Evolutionary conservation across 2,888 invertebrate genomes (phyloP).

Genomic region (Polia nebulosa): DNA sequence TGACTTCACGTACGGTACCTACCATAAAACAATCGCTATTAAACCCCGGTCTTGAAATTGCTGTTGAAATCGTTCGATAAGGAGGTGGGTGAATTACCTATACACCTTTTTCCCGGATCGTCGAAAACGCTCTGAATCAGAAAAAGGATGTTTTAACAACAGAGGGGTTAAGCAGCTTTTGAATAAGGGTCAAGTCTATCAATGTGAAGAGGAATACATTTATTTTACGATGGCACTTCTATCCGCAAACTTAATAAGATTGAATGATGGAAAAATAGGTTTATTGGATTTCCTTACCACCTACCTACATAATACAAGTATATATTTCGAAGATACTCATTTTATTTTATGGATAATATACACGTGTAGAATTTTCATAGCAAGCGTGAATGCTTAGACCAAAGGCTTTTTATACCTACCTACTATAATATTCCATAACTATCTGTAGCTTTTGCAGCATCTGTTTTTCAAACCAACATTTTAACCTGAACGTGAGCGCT

Average conservation of each 20-base stretch:
- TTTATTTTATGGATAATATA: background rate
- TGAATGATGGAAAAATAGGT: constrained; percentile 30
- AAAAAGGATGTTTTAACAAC: constrained; percentile 42
- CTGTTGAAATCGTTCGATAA: constrained; percentile 15
- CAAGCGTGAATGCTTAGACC: background rate
- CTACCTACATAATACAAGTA: no score
- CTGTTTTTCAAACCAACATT: background rate
- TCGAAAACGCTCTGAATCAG: constrained; percentile 8
- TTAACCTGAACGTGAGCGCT: background rate
- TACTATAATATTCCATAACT: background rate
- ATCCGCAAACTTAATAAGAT: constrained; percentile 22
- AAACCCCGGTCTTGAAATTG: background rate
- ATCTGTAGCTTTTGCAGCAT: background rate
- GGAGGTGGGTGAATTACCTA: constrained; percentile 8
- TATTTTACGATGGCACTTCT: constrained; percentile 38
- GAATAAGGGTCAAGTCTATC: constrained; percentile 36
- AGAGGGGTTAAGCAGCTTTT: constrained; percentile 26
- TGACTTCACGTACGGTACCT: background rate
- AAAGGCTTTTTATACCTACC: background rate
- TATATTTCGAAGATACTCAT: background rate
- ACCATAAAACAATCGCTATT: background rate
- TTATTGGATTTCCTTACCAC: constrained; percentile 10
- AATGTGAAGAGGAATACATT: constrained; percentile 40
- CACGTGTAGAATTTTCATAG: background rate
- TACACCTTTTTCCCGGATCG: constrained; percentile 16